Conservation (phyloP, 2,797 vertebrate species). For the Melanotaenia parkinsoni region DNA sequence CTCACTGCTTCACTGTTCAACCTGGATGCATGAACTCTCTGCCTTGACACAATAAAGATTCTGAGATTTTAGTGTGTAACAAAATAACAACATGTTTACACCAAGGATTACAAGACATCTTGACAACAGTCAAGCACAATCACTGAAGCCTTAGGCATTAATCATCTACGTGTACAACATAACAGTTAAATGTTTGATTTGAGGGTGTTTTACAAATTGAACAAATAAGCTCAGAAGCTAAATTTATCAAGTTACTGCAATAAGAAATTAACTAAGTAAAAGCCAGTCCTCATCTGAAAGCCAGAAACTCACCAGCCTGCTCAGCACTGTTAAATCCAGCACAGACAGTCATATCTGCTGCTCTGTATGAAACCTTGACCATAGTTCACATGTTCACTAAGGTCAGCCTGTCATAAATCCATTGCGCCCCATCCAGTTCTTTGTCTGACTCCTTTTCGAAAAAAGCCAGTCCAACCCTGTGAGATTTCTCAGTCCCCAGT, state of each 20-base stretch:
- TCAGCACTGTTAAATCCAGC: conserved; percentile 25
- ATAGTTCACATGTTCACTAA: conserved; percentile 51
- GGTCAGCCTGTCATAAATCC: conserved; percentile 53
- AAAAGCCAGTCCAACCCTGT: conserved; percentile 19
- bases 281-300: conserved; percentile 40
- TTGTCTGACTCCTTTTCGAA: conserved; percentile 48
- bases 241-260: background rate
- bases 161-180: background rate
- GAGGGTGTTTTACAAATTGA: background rate
- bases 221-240: background rate
- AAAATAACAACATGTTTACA: background rate
- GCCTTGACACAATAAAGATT: background rate
- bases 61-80: background rate
- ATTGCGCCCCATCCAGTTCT: conserved; percentile 14
- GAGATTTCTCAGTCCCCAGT: conserved; percentile 15
- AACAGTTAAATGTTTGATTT: background rate
- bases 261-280: background rate
- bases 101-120: background rate
- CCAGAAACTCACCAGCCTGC: background rate
- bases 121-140: background rate
- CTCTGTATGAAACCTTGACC: conserved; percentile 33
- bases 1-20: conserved; percentile 5
- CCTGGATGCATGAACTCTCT: background rate
- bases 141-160: background rate
- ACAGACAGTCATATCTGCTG: conserved; percentile 24